Percentiles rank a stretch among this genome's conserved stretches.
Evolutionary conservation across 37 sponge, comb jelly and placozoan species (phyloP).

Genomic region (Eunapius fragilis): DNA sequence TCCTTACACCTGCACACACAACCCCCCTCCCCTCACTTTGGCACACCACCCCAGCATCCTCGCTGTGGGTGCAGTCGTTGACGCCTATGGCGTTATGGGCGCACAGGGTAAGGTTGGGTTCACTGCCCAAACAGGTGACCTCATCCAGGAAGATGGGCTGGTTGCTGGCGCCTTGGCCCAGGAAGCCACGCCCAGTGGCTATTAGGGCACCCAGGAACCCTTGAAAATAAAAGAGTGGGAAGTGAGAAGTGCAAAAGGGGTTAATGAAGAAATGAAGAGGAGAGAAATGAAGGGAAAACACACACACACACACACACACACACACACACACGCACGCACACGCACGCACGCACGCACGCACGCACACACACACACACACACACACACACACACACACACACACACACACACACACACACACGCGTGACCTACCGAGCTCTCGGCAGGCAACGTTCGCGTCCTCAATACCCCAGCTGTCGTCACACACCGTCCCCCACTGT

Average conservation of each 20-base stretch:
- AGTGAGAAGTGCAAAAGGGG: too few species aligned
- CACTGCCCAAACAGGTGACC: constrained; percentile 60
- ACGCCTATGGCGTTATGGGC: constrained; percentile 45
- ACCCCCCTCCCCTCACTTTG: constrained; percentile 20
- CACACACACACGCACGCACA: too few species aligned
- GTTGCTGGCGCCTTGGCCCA: neutral
- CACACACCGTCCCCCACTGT: constrained; percentile 73
- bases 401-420: too few species aligned
- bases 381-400: too few species aligned
- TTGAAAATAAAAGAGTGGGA: constrained; percentile 5
- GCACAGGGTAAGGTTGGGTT: constrained; percentile 51
- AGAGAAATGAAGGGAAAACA: too few species aligned
- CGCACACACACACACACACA: too few species aligned
- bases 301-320: too few species aligned
- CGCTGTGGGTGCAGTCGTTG: constrained; percentile 53
- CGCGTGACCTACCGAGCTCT: constrained; percentile 37
- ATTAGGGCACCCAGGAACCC: constrained; percentile 43
- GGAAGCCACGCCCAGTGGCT: neutral
- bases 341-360: too few species aligned
- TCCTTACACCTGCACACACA: too few species aligned
- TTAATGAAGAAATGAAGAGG: too few species aligned
- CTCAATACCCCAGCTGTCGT: constrained; percentile 64
- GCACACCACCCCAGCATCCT: constrained; percentile 85
- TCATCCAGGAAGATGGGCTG: constrained; percentile 62
- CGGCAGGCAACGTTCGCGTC: constrained; percentile 64